Base-by-base conservation (phyloP, 2,113 vertebrate species). In the Colaptes auratus region DNA sequence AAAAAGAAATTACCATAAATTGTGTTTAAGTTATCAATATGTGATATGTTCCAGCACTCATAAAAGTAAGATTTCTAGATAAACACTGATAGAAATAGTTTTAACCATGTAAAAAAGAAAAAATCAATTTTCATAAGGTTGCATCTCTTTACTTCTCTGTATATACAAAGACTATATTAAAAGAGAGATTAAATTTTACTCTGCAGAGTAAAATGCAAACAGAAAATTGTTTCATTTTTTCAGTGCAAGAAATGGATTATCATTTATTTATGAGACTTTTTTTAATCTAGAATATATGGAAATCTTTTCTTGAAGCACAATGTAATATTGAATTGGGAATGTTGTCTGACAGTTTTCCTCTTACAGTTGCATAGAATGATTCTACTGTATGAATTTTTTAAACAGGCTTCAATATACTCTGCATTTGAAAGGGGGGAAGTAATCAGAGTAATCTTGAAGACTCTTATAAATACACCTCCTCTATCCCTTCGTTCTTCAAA, bases 231-330 rank as follows among this genome's bases (percentile, higher is more conserved):
- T 98, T 98, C 98, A 98, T 98, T 98, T 99, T 67, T 98, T 98
- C 98, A 97, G 97, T 96, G 97, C 98, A 98, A 98, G 98, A 97
- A 97, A 96, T 96, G 97, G 98, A 98, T 98, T 99, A 98, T 99
- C 97, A 99, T 98, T 99, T 99, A 99, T 99, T 99, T 99, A 99
- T 99, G 98, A 98, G 98, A 82, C 96, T 95, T 98, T 98, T 96
- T 98, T 97, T 97, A 98, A 98, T 98, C 98, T 98, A 96, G 98
- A 98, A 98, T 98, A 98, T 99, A 99, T 99, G 98, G 98, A 99
- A 99, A 99, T 99, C 92, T 98, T 98, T 98, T 98, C 98, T 98
- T 98, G 98, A 98, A 98, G 98, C 95, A 97, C 97, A 98, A 97
- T 98, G 97, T 98, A 97, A 98, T 98, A 98, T 98, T 98, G 97